phyloP scores from a whole-genome alignment of 2,888 invertebrate species.

The Eupithecia subumbrata region DNA sequence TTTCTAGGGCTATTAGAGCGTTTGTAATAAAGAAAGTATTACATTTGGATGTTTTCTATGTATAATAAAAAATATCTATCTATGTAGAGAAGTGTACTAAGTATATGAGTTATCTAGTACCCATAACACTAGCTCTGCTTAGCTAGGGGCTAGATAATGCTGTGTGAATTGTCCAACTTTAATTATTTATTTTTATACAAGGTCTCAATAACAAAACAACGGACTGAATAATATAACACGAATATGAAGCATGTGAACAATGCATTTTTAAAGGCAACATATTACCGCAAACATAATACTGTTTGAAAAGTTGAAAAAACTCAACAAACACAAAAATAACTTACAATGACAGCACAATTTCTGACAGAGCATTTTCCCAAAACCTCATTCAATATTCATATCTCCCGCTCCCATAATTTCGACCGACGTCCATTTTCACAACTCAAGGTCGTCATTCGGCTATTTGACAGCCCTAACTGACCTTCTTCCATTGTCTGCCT shows the following conservation, averaged over 20 bases:
- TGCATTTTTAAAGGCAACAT: background rate
- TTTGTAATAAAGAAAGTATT: background rate
- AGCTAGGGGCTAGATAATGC: too few species aligned
- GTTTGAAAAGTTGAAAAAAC: background rate
- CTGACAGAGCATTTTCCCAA: background rate
- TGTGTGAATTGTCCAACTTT: too few species aligned
- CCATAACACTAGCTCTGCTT: too few species aligned
- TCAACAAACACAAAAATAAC: background rate
- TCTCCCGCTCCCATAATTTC: constrained; percentile 18
- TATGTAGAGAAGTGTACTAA: too few species aligned
- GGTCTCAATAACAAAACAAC: background rate
- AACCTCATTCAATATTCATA: constrained; percentile 27
- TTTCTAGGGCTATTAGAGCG: background rate
- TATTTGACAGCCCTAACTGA: constrained; percentile 32
- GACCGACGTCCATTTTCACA: constrained; percentile 8
- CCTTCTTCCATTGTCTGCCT: constrained; percentile 53
- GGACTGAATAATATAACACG: background rate
- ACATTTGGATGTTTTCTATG: background rate
- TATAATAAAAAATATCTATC: too few species aligned
- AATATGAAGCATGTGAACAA: background rate
- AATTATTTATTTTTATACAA: background rate
- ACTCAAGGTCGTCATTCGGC: constrained; percentile 15
- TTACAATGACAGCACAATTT: constrained; percentile 1
- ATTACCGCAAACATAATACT: background rate
- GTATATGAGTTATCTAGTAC: too few species aligned